Evolutionary conservation across 1,140 invertebrate species (phyloP), one percentile per base, ranked within the genome.

Genomic region (Amyelois transitella): DNA sequence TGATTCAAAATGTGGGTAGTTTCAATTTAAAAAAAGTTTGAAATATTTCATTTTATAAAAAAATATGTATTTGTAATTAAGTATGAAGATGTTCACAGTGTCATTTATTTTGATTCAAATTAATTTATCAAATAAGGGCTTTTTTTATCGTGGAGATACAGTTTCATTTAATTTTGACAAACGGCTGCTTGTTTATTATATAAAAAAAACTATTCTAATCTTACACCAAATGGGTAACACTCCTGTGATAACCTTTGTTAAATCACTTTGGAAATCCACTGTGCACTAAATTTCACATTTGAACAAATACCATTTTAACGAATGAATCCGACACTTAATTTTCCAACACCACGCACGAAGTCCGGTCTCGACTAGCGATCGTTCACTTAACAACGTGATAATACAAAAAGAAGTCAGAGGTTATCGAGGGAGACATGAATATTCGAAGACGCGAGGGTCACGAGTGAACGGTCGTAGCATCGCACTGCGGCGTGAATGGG

Each of bases 371-470:
- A 69, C 60, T 72, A 66, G 74, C 72, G 63, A 70, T 19, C 62
- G 76, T 67, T 73, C 81, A 80, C 83, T 72, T 76, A 82, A 85
- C 79, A 79, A 75, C 77, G 72, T 81, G 81, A 87, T 86, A 81
- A 81, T 87, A 85, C 71, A 80, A 83, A 85, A 81, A 80, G 81
- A 80, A 87, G 84, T 87, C 81, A 87, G 73, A 85, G 82, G 83
- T 82, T 85, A 87, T 85, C 81, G 84, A 80, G 68, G 80, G 75
- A 83, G 79, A 86, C 81, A 87, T 86, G 84, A 83, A 87, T 87
- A 87, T 84, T 87, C 79, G 81, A 80, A 83, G 82, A 84, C 77
- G 81, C 81, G 81, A 87, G 81, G 81, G 79, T 87, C 84, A 84
- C 81, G 79, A 87, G 81, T 87, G 84, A 85, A 60, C 84, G 84